Percentiles rank a stretch among this genome's conserved stretches.
phyloP scores from a whole-genome alignment of 2,113 vertebrate genomes.

The Eolophus roseicapilla region DNA sequence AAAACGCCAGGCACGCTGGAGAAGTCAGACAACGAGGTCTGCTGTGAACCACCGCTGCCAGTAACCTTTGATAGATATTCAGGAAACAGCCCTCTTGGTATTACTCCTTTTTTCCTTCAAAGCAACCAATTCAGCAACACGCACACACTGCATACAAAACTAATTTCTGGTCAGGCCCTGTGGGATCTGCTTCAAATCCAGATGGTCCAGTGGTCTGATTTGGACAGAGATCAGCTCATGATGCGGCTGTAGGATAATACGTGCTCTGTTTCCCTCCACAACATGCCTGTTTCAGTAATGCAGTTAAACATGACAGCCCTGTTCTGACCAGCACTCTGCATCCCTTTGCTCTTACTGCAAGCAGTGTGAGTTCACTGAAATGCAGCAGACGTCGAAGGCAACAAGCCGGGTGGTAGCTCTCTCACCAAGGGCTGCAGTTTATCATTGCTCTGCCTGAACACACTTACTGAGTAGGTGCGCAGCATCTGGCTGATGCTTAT shows the following conservation, averaged over 20 bases:
- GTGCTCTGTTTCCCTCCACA: not conserved
- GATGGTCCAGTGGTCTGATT: not conserved
- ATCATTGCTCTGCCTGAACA: not conserved
- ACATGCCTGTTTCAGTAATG: not conserved
- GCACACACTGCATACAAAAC: not conserved
- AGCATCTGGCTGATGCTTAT: not conserved
- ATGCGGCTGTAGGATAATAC: not conserved
- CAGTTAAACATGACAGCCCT: not conserved
- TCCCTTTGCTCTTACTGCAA: not conserved
- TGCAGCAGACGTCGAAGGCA: not conserved
- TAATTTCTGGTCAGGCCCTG: not conserved
- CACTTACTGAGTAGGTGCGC: not conserved
- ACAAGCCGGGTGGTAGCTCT: not conserved
- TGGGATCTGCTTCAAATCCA: constrained; percentile 3
- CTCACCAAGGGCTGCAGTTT: not conserved
- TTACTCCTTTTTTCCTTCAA: not conserved
- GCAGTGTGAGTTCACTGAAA: not conserved
- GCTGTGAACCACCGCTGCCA: not conserved
- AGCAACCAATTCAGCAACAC: not conserved
- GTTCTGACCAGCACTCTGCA: not conserved
- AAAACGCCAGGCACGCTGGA: not conserved
- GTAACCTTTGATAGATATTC: not conserved
- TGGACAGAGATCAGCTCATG: not conserved
- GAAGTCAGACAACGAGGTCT: not conserved
- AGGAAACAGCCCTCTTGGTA: not conserved